Evolutionary conservation across 2,797 vertebrate species (phyloP).

Genomic region (Naso thynnoides): DNA sequence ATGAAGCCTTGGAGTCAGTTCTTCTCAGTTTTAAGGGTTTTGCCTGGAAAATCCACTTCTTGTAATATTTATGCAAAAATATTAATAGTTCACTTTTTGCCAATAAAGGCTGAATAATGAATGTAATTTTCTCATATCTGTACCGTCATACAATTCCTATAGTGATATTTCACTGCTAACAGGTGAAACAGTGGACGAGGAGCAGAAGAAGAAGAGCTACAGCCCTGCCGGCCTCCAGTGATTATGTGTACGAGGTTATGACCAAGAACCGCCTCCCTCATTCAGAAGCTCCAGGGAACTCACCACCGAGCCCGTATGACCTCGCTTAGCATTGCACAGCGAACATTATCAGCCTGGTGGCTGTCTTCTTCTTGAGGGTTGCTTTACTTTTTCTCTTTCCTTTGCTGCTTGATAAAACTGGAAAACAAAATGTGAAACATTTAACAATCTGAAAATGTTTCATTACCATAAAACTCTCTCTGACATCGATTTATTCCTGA

Average conservation of each 20-base stretch:
- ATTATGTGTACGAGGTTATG: conserved; percentile 63
- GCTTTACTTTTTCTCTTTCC: not conserved
- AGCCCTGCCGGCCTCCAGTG: accelerated
- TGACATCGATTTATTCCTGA: no score
- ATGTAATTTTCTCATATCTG: not conserved
- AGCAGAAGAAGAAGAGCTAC: not conserved
- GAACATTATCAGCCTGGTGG: not conserved
- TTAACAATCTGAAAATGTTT: not conserved
- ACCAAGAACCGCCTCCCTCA: not conserved
- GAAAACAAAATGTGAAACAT: not conserved
- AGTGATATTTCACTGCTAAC: conserved; percentile 11
- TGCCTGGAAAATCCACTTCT: not conserved
- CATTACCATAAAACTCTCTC: not conserved
- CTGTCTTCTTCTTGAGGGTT: not conserved
- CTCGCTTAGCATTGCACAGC: not conserved
- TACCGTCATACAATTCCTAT: not conserved
- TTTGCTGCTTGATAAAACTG: not conserved
- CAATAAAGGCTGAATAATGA: not conserved
- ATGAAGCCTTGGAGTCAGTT: not conserved
- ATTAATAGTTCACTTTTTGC: no score
- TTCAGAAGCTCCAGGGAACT: not conserved
- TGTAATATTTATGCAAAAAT: no score
- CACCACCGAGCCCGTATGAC: accelerated
- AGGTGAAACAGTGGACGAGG: conserved; percentile 21
- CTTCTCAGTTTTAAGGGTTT: not conserved